Evolutionary conservation across 1,140 invertebrate genomes (phyloP).

Genomic region (Chironomus striatipennis): DNA sequence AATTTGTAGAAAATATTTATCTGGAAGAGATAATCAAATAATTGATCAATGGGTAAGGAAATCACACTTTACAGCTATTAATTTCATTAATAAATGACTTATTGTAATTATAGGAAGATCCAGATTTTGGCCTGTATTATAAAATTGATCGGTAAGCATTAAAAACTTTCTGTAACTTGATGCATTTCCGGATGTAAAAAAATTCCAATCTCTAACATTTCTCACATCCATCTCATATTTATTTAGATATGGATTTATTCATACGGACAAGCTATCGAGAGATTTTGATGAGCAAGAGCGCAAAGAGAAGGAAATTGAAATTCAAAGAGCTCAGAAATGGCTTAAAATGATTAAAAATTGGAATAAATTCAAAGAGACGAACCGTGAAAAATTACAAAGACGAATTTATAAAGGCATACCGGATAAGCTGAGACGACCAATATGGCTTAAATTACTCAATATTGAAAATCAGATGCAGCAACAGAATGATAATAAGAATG

Average conservation of each 20-base stretch:
- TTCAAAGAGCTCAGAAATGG: constrained; percentile 89
- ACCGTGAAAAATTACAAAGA: constrained; percentile 69
- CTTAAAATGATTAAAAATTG: constrained; percentile 74
- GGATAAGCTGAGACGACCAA: constrained; percentile 66
- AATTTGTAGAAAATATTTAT: constrained; percentile 89
- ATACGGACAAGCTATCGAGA: constrained; percentile 70
- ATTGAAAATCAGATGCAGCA: constrained; percentile 64
- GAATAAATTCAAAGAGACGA: constrained; percentile 59
- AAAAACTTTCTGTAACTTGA: not conserved
- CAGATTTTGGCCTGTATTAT: constrained; percentile 89
- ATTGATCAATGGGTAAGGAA: constrained; percentile 11
- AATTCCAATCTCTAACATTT: not conserved
- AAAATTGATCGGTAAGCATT: constrained; percentile 68
- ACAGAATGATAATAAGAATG: constrained; percentile 44
- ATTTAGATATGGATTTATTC: constrained; percentile 90
- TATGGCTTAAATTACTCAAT: constrained; percentile 73
- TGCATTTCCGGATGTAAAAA: not conserved
- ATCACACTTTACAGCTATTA: constrained; percentile 42
- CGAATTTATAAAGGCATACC: constrained; percentile 95
- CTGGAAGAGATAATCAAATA: constrained; percentile 70
- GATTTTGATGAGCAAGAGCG: constrained; percentile 60
- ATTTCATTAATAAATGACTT: constrained; percentile 80
- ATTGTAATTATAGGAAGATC: constrained; percentile 65
- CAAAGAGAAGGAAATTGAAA: constrained; percentile 63
- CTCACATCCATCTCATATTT: constrained; percentile 26